These are phyloP conservation scores for Phaethon lepturus DNA, from an alignment of 2,113 vertebrate species.

Conservation along the genomic window DNA sequence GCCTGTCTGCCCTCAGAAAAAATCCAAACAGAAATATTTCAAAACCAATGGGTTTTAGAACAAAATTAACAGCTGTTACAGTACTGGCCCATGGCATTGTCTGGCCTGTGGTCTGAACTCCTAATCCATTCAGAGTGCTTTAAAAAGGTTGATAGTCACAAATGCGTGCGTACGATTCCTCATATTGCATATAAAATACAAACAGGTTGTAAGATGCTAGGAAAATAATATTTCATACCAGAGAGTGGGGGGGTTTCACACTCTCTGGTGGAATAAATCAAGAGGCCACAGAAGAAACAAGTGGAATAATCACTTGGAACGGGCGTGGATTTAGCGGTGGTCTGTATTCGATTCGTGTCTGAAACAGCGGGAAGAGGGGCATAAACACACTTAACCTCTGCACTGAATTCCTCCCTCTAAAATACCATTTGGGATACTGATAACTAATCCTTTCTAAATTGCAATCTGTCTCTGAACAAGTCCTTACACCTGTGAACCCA, in stretches of 20 bases:
- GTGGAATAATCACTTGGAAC: neutral
- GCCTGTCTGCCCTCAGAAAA: neutral
- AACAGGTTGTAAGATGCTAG: neutral
- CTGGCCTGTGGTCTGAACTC: neutral
- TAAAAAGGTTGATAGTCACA: neutral
- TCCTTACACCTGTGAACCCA: neutral
- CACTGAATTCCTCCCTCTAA: neutral
- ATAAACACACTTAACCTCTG: neutral
- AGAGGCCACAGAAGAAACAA: neutral
- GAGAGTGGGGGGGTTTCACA: neutral
- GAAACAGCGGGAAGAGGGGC: neutral
- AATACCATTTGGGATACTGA: neutral
- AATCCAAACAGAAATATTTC: neutral
- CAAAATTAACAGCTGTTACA: neutral
- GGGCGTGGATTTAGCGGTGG: neutral
- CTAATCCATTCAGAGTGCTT: neutral
- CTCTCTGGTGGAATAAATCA: neutral
- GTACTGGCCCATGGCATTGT: neutral
- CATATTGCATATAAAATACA: neutral
- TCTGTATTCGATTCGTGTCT: neutral
- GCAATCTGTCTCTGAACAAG: neutral
- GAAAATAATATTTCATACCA: neutral
- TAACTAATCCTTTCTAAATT: neutral
- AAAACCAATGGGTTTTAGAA: neutral
- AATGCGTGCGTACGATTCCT: neutral